Evolutionary conservation across 2,888 invertebrate genomes (phyloP).

Genomic region (Amphipyra tragopoginis): DNA sequence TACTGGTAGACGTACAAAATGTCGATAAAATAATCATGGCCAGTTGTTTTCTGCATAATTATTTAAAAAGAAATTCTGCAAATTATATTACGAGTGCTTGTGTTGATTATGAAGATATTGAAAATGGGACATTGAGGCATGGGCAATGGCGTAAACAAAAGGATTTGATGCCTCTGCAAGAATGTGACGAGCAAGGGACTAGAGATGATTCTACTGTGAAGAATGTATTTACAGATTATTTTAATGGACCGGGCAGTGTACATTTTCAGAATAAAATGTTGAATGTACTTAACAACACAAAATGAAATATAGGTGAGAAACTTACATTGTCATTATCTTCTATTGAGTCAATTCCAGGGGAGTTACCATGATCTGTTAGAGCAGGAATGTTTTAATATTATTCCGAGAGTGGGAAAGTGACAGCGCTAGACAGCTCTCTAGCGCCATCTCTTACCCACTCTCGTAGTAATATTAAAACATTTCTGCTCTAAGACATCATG

Average conservation of each 20-base stretch:
- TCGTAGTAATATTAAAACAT: too few relatives aligned
- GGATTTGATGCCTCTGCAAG: slow-evolving; percentile 5
- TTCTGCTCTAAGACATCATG: too few relatives aligned
- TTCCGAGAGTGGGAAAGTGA: too few relatives aligned
- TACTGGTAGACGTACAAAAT: slow-evolving; percentile 11
- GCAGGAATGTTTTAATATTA: too few relatives aligned
- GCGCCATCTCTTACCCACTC: too few relatives aligned
- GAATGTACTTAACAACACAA: background rate
- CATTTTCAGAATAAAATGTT: too few relatives aligned
- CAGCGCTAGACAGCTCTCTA: too few relatives aligned
- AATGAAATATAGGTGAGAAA: background rate
- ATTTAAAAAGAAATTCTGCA: slow-evolving; percentile 1
- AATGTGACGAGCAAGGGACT: background rate
- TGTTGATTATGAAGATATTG: slow-evolving; percentile 7
- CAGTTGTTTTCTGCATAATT: slow-evolving; percentile 11
- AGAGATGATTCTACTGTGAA: slow-evolving; percentile 4
- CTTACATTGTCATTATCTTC: background rate
- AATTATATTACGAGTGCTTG: slow-evolving; percentile 12
- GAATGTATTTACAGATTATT: slow-evolving; percentile 7
- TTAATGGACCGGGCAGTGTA: slow-evolving; percentile 3
- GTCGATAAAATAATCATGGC: slow-evolving; percentile 10
- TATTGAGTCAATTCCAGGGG: background rate
- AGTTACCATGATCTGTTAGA: too few relatives aligned
- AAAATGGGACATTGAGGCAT: background rate
- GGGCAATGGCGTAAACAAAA: slow-evolving; percentile 2